Evolutionary conservation across 2,113 vertebrate genomes (phyloP).

Genomic region (Nothoprocta pentlandii): DNA sequence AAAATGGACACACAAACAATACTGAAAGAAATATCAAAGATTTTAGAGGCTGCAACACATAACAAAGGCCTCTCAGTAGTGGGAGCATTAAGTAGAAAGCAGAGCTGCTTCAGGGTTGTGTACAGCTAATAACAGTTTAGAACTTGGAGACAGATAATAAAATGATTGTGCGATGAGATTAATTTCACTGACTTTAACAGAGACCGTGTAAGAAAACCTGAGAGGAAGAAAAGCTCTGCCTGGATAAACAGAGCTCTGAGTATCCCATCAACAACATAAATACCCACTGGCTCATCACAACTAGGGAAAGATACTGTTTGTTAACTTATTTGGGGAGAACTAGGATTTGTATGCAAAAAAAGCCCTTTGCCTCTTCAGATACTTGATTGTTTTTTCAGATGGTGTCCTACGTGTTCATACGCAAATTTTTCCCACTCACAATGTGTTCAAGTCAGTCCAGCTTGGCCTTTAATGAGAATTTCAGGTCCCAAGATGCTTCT

Average conservation of each 20-base stretch:
- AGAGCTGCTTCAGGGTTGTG: not conserved
- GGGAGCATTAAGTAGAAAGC: not conserved
- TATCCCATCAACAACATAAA: conserved; percentile 32
- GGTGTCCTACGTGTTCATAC: not conserved
- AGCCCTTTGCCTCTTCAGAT: not conserved
- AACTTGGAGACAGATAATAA: not conserved
- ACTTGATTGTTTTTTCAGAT: not conserved
- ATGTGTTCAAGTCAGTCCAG: not conserved
- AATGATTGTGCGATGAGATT: conserved; percentile 5
- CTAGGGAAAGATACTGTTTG: not conserved
- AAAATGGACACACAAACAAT: not conserved
- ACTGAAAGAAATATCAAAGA: not conserved
- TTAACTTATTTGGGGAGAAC: not conserved
- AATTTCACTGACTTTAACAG: conserved; percentile 43
- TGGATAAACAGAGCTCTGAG: conserved; percentile 26
- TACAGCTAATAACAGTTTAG: not conserved
- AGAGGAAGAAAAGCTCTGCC: conserved; percentile 8
- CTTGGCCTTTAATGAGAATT: not conserved
- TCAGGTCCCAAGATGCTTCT: not conserved
- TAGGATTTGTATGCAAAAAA: not conserved
- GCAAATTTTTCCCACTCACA: not conserved
- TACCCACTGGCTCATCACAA: not conserved
- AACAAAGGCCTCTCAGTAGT: not conserved
- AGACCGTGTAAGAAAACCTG: not conserved
- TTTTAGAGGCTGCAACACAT: not conserved